Evolutionary conservation across 2,113 vertebrate species (phyloP).

Genomic region (Pseudorhombus dupliciocellatus): DNA sequence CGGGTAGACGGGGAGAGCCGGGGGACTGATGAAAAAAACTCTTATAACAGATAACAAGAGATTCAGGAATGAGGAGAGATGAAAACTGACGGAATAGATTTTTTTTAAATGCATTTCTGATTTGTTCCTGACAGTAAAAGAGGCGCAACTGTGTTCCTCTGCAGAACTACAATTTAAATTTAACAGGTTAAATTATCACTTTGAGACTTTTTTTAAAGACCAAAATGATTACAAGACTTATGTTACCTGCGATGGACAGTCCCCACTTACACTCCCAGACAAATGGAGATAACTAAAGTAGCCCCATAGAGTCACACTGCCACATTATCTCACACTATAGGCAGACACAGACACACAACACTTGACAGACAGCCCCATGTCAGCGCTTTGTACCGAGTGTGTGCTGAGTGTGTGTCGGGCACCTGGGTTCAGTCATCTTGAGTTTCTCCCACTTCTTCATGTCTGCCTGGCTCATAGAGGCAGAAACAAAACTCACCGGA

Average conservation of each 20-base stretch:
- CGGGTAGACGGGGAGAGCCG: constrained; percentile 20
- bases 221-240: too few relatives aligned
- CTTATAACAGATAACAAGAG: constrained; percentile 5
- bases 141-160: too few relatives aligned
- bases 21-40: background rate
- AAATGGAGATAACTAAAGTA: too few relatives aligned
- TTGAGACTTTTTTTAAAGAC: too few relatives aligned
- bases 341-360: background rate
- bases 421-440: constrained; percentile 90
- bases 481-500: constrained; percentile 72
- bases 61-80: background rate
- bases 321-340: too few relatives aligned
- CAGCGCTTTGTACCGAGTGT: constrained; percentile 13
- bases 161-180: too few relatives aligned
- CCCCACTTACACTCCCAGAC: too few relatives aligned
- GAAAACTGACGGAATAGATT: background rate
- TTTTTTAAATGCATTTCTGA: background rate
- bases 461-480: constrained; percentile 88
- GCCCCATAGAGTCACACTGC: too few relatives aligned
- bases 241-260: too few relatives aligned
- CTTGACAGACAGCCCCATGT: constrained; percentile 22
- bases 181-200: too few relatives aligned
- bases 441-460: constrained; percentile 92
- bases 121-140: background rate
- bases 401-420: constrained; percentile 66